These are phyloP conservation scores for Cenopis cana DNA, from an alignment of 2,888 invertebrate genomes.

Conservation along the genomic window DNA sequence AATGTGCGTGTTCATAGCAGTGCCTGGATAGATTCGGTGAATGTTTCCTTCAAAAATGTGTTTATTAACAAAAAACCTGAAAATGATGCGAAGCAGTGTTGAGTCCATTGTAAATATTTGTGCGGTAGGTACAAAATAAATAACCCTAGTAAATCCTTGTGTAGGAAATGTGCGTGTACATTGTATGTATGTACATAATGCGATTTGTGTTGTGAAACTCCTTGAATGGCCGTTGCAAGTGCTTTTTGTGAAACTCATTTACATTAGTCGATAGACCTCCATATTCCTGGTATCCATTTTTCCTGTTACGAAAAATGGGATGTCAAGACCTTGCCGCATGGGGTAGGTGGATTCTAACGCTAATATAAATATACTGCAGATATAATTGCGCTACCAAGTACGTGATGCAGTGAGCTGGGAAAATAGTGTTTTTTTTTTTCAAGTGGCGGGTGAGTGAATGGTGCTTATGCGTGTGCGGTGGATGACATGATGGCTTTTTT, in stretches of 20 bases:
- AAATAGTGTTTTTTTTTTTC: conserved; percentile 1
- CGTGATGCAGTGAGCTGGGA: conserved; percentile 14
- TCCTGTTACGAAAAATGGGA: background rate
- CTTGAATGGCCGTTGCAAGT: conserved; percentile 2
- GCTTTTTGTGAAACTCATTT: conserved; percentile 4
- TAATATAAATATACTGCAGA: background rate
- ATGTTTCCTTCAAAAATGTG: background rate
- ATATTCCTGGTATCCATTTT: background rate
- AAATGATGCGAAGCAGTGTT: conserved; percentile 3
- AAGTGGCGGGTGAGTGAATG: conserved; percentile 48
- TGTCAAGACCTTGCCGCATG: background rate
- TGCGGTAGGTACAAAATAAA: background rate
- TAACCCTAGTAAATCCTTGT: background rate
- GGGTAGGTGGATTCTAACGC: background rate
- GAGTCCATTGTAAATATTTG: background rate
- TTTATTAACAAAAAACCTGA: background rate
- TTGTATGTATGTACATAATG: conserved; percentile 16
- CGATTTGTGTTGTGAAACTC: conserved; percentile 10
- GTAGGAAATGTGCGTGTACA: conserved; percentile 7
- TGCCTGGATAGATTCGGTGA: background rate
- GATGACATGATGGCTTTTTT: conserved; percentile 68
- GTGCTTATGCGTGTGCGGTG: conserved; percentile 49
- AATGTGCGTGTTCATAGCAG: conserved; percentile 7
- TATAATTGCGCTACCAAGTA: background rate
- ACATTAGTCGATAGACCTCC: background rate